Base-by-base conservation (phyloP, 2,888 invertebrate genomes). In the Lasius fuliginosus region DNA sequence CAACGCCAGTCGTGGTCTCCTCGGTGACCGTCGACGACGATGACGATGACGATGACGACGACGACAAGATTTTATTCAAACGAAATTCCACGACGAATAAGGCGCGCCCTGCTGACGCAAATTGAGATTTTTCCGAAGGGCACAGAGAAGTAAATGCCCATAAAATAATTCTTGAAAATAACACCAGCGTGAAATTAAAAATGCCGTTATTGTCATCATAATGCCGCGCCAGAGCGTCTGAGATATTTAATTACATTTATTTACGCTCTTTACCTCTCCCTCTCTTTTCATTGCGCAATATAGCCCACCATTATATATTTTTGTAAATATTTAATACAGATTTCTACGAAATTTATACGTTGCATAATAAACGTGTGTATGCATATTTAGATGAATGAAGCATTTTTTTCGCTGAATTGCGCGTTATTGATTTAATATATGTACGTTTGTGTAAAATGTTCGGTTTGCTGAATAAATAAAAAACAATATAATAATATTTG, bases 121-220 rank as follows among this genome's bases (percentile, higher is more conserved):
- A 68, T 69, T 69, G 46, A 69, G 23, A 69, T 69, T 42, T 69
- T 33, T 46, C 69, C 23, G 23, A 42, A 69, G 6, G 23, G 11
- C 5, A 18, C n/a, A 40, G 23, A n/a, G 53, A 27, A 3, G 9
- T 3, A 77, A 69, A 46, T 46, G 12, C 12, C 1, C 36, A 12
- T 76, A 68, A 77, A 77, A 77, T 68, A 81, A 49, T 81, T 81
- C 36, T 27, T n/a, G 18, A 69, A 79, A 79, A 58, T 79, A 60
- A 60, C 15, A 27, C 12, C n/a, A 27, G 36, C 46, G 36, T 36
- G 9, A 79, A 71, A 81, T 62, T 71, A 60, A 81, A 71, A 60
- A 71, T 71, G 46, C 12, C 23, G 33, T 69, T 67, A 69, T 79
- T 46, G 12, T 81, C 46, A 49, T 67, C 33, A 68, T 40, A 40